Evolutionary conservation across 2,113 vertebrate genomes (phyloP).

Genomic region (Dinomys branickii): DNA sequence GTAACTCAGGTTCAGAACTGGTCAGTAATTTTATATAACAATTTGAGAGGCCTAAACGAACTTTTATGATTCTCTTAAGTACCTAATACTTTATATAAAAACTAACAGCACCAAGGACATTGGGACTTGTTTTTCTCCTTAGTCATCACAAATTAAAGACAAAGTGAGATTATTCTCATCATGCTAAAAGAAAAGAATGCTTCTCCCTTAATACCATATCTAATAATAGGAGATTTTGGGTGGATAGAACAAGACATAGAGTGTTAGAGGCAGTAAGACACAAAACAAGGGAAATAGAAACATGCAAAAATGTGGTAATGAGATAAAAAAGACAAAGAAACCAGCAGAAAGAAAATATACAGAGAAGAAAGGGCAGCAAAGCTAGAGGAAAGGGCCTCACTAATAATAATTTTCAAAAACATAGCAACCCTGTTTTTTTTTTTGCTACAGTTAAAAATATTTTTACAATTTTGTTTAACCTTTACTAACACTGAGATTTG

Average conservation of each 20-base stretch:
- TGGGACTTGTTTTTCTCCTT: background rate
- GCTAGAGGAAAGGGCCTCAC: background rate
- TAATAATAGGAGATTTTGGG: background rate
- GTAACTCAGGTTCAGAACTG: background rate
- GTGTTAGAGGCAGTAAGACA: background rate
- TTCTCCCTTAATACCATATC: constrained; percentile 13
- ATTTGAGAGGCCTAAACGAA: constrained; percentile 9
- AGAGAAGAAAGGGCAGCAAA: background rate
- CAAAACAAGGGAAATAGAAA: background rate
- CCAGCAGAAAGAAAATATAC: background rate
- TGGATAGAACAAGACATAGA: background rate
- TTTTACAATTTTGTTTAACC: background rate
- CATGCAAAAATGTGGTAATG: background rate
- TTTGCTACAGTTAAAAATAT: background rate
- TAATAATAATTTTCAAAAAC: background rate
- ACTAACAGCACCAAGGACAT: background rate
- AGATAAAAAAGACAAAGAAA: background rate
- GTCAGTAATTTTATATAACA: constrained; percentile 20
- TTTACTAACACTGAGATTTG: constrained; percentile 26
- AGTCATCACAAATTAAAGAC: background rate
- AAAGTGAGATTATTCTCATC: background rate
- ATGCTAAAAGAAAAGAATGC: background rate
- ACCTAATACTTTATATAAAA: background rate
- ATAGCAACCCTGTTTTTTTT: background rate
- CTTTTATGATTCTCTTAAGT: constrained; percentile 21